These are phyloP conservation scores for Pampusana beccarii DNA, from an alignment of 2,113 vertebrate genomes.

Conservation along the genomic window DNA sequence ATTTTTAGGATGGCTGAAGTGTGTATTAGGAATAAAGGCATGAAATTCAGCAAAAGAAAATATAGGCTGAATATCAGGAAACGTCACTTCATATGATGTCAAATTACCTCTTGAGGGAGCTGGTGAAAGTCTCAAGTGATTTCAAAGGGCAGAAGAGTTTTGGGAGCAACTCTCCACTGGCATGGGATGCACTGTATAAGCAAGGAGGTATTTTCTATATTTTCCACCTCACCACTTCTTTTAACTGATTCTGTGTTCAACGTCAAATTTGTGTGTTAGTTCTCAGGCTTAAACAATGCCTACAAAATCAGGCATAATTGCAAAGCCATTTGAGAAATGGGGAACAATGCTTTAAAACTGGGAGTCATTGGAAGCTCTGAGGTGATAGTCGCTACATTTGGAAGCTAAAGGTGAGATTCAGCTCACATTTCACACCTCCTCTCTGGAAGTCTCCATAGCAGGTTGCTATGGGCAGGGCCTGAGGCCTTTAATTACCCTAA, in stretches of 20 bases:
- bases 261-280: background rate
- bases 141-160: background rate
- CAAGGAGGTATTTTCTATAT: background rate
- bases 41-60: background rate
- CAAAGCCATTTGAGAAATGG: background rate
- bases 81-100: background rate
- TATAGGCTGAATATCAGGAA: background rate
- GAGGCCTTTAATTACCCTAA: background rate
- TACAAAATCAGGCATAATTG: background rate
- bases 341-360: background rate
- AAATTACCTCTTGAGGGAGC: background rate
- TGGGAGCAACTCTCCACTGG: background rate
- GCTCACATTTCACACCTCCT: background rate
- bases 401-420: background rate
- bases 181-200: background rate
- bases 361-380: background rate
- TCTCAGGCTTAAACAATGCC: background rate
- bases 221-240: background rate
- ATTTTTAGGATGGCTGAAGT: background rate
- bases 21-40: background rate
- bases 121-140: background rate
- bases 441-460: rapidly evolving
- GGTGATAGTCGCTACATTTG: background rate
- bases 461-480: background rate
- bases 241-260: background rate